A percentile compares a stretch with the other conserved stretches of the same genome.
Conservation (phyloP, 2,888 invertebrate species). For the Chesias legatella region DNA sequence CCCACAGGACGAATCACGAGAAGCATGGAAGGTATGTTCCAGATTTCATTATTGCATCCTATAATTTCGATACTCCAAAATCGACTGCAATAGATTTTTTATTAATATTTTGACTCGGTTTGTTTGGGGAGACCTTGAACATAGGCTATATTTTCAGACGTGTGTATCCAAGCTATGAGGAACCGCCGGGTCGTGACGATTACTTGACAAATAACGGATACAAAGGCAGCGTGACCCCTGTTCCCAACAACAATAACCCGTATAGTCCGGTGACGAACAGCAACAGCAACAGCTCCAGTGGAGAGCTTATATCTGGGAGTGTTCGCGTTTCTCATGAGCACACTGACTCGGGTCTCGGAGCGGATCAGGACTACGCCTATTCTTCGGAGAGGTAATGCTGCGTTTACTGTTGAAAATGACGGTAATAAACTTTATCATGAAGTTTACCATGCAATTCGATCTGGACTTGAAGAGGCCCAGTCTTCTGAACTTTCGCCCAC, state of each 20-base stretch:
- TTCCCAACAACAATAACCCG: constrained; percentile 69
- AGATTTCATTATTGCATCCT: too few relatives aligned
- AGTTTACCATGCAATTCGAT: too few relatives aligned
- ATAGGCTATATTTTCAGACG: constrained; percentile 53
- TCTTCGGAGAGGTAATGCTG: constrained; percentile 83
- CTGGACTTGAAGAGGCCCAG: too few relatives aligned
- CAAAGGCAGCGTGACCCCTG: constrained; percentile 59
- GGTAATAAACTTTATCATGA: too few relatives aligned
- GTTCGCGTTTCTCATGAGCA: constrained; percentile 86
- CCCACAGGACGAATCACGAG: constrained; percentile 75
- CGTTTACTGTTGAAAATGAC: background rate
- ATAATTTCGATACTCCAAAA: too few relatives aligned
- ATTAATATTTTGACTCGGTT: constrained; percentile 2
- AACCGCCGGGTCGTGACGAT: constrained; percentile 57
- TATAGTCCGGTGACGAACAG: constrained; percentile 75
- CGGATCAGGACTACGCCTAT: constrained; percentile 87
- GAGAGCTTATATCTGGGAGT: constrained; percentile 72
- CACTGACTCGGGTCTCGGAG: constrained; percentile 88
- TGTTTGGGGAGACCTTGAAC: constrained; percentile 31
- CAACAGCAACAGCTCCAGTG: constrained; percentile 77
- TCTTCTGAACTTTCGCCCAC: too few relatives aligned
- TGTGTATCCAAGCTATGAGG: constrained; percentile 68
- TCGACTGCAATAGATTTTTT: too few relatives aligned
- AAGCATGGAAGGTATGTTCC: constrained; percentile 64
- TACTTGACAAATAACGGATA: constrained; percentile 72